Conservation (phyloP, 37 sponge, comb jelly and placozoan genomes). For the Axinella damicornis region DNA sequence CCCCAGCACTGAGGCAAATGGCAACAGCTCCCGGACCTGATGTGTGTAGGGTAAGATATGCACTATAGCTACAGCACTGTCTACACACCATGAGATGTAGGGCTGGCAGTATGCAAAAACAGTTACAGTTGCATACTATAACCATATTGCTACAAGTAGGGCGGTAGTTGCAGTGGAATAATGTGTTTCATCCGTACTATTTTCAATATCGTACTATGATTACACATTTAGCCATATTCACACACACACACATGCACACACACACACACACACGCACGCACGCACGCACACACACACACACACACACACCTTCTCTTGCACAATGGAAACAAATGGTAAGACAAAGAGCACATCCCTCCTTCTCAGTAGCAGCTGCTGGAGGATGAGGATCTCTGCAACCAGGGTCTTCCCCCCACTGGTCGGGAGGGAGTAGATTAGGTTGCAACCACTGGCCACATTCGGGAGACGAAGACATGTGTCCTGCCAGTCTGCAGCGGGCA, state of each 20-base stretch:
- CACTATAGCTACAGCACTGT: background rate
- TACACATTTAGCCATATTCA: no score
- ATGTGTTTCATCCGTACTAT: background rate
- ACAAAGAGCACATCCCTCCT: slow-evolving; percentile 83
- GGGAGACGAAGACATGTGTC: slow-evolving; percentile 67
- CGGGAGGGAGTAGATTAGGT: slow-evolving; percentile 91
- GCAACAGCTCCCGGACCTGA: slow-evolving; percentile 84
- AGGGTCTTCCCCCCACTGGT: slow-evolving; percentile 98
- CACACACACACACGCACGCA: background rate
- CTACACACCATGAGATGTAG: no score
- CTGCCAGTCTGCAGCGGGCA: slow-evolving; percentile 80
- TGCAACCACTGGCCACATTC: slow-evolving; percentile 44
- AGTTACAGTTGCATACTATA: background rate
- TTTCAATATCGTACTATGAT: no score
- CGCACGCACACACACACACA: no score
- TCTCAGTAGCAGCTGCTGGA: slow-evolving; percentile 69
- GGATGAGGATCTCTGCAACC: slow-evolving; percentile 93
- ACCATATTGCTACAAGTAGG: background rate
- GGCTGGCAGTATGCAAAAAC: no score
- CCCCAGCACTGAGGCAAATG: slow-evolving; percentile 77
- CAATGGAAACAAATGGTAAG: slow-evolving; percentile 93
- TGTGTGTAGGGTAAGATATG: background rate
- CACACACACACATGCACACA: no score
- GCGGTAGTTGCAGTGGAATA: background rate
- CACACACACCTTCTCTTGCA: slow-evolving; percentile 87